Base-by-base conservation (phyloP, 2,888 invertebrate genomes). In the Andrena dorsata region DNA sequence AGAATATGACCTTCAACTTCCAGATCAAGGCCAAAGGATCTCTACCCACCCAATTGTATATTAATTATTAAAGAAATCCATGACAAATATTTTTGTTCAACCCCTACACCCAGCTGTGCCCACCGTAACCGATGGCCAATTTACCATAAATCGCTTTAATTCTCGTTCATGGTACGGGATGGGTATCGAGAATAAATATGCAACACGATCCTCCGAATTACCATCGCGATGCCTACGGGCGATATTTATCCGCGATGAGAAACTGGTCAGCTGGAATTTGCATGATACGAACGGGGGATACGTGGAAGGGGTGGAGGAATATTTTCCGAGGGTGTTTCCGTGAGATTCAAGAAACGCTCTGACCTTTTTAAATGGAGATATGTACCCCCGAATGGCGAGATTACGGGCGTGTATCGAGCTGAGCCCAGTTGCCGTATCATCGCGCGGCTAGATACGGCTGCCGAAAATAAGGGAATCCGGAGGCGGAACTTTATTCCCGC, bases 291-390 rank as follows among this genome's bases (percentile, higher is more conserved):
- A 8, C 1, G n/a, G 47, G 47, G 64, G n/a, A n/a, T 10, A 47
- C 28, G 41, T 41, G 56, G 0, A 56, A 2, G 56, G 56, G 56
- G 23, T 56, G 10, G 56, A 56, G 10, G 56, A 56, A 26, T 56
- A 56, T 26, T 13, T 56, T 56, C 56, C 23, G 16, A 53, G 51
- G 53, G 51, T 53, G 30, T 30, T n/a, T 7, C 53, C 16, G 41
- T 41, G 32, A 53, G 20, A 23, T 53, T 49, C 26, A 13, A 0
- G 51, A 16, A 53, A 16, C 23, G 28, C 32, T 51, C 53, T 23
- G 32, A 16, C 32, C 47, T 32, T 51, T 68, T 68, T 68, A 68
- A 68, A 68, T 68, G 51, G 53, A 68, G 30, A 68, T 68, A 49
- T 32, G 32, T 51, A 23, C n/a, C 30, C 16, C 66, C 23, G 16